phyloP scores from a whole-genome alignment of 2,797 vertebrate species.

The Eutrigla gurnardus region DNA sequence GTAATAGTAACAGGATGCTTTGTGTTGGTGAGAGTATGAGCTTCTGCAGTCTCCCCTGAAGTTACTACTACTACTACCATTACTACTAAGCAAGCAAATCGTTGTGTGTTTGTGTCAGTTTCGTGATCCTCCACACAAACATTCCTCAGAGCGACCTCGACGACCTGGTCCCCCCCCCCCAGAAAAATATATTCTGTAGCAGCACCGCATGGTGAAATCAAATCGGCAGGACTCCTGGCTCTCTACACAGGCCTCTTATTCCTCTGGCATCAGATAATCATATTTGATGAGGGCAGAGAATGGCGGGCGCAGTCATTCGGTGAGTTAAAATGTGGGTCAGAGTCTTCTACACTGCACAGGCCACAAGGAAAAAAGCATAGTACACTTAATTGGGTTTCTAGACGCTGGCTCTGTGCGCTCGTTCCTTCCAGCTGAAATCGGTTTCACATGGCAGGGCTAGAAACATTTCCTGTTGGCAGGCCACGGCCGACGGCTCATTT shows the following conservation, averaged over 20 bases:
- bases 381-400: conserved; percentile 83
- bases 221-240: conserved; percentile 15
- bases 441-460: conserved; percentile 79
- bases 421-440: conserved; percentile 78
- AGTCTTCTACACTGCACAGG: conserved; percentile 52
- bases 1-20: neutral
- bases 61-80: too few relatives aligned
- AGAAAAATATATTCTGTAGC: conserved; percentile 29
- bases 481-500: conserved; percentile 68
- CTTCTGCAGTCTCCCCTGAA: conserved; percentile 4
- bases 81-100: neutral
- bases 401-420: conserved; percentile 70
- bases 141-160: conserved; percentile 43
- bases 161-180: conserved; percentile 44
- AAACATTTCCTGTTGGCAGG: conserved; percentile 83
- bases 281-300: conserved; percentile 25
- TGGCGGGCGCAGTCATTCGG: conserved; percentile 33
- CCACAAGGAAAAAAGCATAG: conserved; percentile 59
- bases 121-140: conserved; percentile 37
- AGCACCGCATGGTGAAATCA: conserved; percentile 11
- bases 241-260: conserved; percentile 17
- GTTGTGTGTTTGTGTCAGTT: conserved; percentile 28
- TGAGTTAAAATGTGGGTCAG: conserved; percentile 74
- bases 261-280: conserved; percentile 32
- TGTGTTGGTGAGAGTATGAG: neutral